These are phyloP conservation scores for Pampusana beccarii DNA, from an alignment of 2,113 vertebrate species.

Conservation along the genomic window DNA sequence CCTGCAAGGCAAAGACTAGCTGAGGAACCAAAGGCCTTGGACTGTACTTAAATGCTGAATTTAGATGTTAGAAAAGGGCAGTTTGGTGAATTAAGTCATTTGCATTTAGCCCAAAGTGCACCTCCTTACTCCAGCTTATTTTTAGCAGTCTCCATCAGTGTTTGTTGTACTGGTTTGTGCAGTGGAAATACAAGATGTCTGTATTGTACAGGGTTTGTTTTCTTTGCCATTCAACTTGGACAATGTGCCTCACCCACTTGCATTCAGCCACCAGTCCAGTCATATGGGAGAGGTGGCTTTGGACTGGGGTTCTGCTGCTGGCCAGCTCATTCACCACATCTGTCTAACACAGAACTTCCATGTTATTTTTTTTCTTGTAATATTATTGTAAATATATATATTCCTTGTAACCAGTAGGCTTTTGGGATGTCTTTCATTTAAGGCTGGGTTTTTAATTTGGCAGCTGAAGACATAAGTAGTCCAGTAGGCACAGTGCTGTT, in stretches of 20 bases:
- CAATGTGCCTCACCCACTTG: accelerated
- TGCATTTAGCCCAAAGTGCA: background rate
- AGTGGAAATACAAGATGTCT: background rate
- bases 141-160: background rate
- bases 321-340: background rate
- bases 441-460: background rate
- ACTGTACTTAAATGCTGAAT: background rate
- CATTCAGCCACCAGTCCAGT: background rate
- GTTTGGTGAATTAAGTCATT: background rate
- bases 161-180: background rate
- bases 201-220: background rate
- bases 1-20: background rate
- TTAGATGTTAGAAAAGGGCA: background rate
- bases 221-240: background rate
- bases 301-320: background rate
- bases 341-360: background rate
- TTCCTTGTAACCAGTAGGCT: background rate
- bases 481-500: background rate
- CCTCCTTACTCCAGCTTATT: background rate
- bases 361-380: background rate
- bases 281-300: accelerated
- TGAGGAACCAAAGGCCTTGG: background rate
- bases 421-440: background rate
- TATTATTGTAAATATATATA: background rate
- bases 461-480: background rate